Conservation (phyloP, 2,888 invertebrate species). For the Azorinus chamasolen region DNA sequence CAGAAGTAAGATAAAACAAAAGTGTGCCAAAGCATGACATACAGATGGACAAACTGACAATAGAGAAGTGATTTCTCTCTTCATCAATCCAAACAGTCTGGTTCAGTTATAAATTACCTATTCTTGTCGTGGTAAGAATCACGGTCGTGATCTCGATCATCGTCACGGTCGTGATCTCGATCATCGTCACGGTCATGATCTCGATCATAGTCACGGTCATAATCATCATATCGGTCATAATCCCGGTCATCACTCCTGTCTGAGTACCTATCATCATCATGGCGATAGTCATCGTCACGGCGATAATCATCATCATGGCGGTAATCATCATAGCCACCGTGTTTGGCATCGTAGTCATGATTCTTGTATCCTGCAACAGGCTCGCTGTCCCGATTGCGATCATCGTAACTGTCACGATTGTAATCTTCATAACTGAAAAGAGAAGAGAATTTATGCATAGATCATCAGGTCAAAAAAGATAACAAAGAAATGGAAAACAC, state of each 20-base stretch:
- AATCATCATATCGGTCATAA: constrained; percentile 48
- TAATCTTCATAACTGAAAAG: constrained; percentile 60
- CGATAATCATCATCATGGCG: constrained; percentile 37
- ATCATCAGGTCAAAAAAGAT: neutral
- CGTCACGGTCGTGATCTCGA: too few species aligned
- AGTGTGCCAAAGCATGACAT: too few species aligned
- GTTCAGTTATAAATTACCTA: constrained; percentile 11
- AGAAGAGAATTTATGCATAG: neutral
- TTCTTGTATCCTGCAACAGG: constrained; percentile 41
- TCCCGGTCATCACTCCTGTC: constrained; percentile 41
- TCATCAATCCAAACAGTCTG: neutral
- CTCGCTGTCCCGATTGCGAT: neutral
- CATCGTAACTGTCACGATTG: constrained; percentile 40
- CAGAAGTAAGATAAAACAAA: too few species aligned
- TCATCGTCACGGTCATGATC: constrained; percentile 22
- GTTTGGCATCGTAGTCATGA: constrained; percentile 42
- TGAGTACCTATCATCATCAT: constrained; percentile 43
- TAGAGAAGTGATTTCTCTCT: neutral
- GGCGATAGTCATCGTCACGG: constrained; percentile 27
- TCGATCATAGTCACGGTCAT: constrained; percentile 41
- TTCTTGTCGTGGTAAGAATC: constrained; percentile 44
- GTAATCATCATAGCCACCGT: constrained; percentile 47
- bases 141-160: constrained; percentile 46
- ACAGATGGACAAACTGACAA: too few species aligned
- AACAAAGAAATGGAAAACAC: too few species aligned